Conservation (phyloP, 1,140 invertebrate species). For the Aphaenogaster ashmeadi region DNA sequence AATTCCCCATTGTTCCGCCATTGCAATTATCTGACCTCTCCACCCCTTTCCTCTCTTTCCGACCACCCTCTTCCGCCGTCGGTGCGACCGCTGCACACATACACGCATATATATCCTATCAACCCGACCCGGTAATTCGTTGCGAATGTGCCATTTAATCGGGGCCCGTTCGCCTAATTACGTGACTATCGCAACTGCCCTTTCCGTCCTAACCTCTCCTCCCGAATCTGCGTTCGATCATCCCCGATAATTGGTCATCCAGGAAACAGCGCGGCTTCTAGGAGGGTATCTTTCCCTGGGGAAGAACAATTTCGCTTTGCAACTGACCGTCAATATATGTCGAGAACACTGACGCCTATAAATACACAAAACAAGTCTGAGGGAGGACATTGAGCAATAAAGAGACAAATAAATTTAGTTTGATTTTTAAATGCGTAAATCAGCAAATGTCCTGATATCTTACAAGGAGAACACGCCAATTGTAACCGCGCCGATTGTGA, state of each 20-base stretch:
- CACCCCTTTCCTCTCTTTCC: conserved; percentile 49
- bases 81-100: not conserved
- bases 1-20: conserved; percentile 57
- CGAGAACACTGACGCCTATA: not conserved
- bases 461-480: too few relatives aligned
- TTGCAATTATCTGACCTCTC: conserved; percentile 57
- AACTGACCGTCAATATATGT: not conserved
- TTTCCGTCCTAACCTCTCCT: not conserved
- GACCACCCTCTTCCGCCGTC: conserved; percentile 53
- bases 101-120: not conserved
- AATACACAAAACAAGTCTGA: not conserved
- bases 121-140: conserved; percentile 46
- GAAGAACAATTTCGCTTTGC: not conserved
- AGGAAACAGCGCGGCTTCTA: not conserved
- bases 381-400: not conserved
- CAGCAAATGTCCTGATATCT: not conserved
- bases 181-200: not conserved
- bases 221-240: conserved; percentile 23
- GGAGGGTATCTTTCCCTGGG: not conserved
- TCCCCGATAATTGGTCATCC: conserved; percentile 9
- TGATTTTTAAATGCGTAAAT: not conserved
- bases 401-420: not conserved
- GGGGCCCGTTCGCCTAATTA: conserved; percentile 59
- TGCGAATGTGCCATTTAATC: conserved; percentile 55
- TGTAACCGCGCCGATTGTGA: too few relatives aligned